Percentiles rank a stretch among this genome's conserved stretches.
Conservation (phyloP, 2,888 invertebrate species). For the Dusona sp. region DNA sequence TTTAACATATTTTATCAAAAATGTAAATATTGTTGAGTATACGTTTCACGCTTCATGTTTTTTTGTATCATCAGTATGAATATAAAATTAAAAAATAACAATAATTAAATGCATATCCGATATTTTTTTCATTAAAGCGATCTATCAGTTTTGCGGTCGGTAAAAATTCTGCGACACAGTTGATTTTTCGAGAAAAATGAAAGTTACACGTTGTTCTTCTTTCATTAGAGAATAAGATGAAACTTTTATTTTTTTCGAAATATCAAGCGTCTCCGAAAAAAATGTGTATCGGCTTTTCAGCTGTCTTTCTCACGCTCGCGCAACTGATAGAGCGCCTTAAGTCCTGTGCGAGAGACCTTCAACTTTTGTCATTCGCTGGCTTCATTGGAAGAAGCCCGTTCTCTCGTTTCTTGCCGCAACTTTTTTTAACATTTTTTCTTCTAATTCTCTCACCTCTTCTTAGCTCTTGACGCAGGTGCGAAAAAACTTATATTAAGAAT, state of each 20-base stretch:
- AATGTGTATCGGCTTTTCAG: too few relatives aligned
- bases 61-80: neutral
- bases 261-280: too few relatives aligned
- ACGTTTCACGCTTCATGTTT: neutral
- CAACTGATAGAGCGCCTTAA: neutral
- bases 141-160: too few relatives aligned
- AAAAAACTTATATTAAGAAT: slow-evolving; percentile 36
- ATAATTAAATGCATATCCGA: neutral
- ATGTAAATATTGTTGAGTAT: neutral
- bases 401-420: slow-evolving; percentile 1
- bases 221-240: too few relatives aligned
- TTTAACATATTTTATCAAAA: neutral
- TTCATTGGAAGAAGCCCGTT: slow-evolving; percentile 7
- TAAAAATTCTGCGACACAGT: too few relatives aligned
- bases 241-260: too few relatives aligned
- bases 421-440: neutral
- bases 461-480: slow-evolving; percentile 35
- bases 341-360: neutral
- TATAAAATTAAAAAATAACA: neutral
- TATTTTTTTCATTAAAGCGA: too few relatives aligned
- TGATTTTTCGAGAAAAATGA: too few relatives aligned
- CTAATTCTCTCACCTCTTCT: neutral
- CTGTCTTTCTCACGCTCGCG: too few relatives aligned
- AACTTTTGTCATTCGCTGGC: neutral
- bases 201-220: too few relatives aligned